phyloP scores from a whole-genome alignment of 2,888 invertebrate genomes.

The Nephrocerus scutellatus region DNA sequence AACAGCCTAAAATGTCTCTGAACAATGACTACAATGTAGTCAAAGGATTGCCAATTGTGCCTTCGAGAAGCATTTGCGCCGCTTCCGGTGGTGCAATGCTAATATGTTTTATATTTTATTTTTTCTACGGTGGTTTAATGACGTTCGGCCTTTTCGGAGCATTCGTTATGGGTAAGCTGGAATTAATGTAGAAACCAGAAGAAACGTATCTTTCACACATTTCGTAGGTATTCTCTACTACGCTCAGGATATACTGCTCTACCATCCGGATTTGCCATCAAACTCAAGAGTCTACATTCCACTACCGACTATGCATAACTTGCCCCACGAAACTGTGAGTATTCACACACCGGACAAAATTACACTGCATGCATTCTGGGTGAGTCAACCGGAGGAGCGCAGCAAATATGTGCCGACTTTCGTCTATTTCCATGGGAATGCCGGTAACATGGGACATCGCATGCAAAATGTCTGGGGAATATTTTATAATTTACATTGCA shows the following conservation, averaged over 20 bases:
- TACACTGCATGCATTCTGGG: constrained; percentile 73
- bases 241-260: constrained; percentile 78
- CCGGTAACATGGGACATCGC: constrained; percentile 93
- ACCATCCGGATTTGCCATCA: constrained; percentile 82
- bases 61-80: constrained; percentile 64
- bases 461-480: constrained; percentile 82
- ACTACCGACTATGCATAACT: constrained; percentile 74
- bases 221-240: constrained; percentile 71
- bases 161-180: constrained; percentile 61
- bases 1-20: constrained; percentile 28
- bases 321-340: constrained; percentile 79
- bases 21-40: constrained; percentile 37
- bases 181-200: background rate
- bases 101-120: constrained; percentile 70
- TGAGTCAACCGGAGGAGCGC: constrained; percentile 63
- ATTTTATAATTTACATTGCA: constrained; percentile 73
- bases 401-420: constrained; percentile 71
- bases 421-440: constrained; percentile 92
- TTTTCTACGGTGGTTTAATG: constrained; percentile 72
- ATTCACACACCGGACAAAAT: constrained; percentile 70
- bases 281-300: constrained; percentile 84
- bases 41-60: constrained; percentile 25
- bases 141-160: constrained; percentile 63
- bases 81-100: constrained; percentile 67
- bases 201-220: constrained; percentile 1